phyloP scores from a whole-genome alignment of 2,113 vertebrate genomes.

The Lonchura striata region DNA sequence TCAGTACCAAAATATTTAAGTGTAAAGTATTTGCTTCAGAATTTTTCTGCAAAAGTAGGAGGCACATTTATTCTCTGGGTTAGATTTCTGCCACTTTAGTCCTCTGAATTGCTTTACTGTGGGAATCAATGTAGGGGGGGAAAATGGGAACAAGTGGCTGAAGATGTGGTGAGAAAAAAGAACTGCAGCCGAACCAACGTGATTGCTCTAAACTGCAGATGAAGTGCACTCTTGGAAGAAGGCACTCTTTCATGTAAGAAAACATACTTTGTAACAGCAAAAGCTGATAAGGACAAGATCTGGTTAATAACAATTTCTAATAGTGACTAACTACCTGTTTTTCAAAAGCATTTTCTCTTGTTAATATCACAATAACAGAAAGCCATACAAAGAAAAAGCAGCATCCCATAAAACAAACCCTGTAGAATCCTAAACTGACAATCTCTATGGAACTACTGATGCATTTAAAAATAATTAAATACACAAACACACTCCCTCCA shows the following conservation, averaged over 20 bases:
- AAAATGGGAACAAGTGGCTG: background rate
- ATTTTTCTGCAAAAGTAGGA: background rate
- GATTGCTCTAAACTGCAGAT: background rate
- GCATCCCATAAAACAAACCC: background rate
- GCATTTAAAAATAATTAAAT: background rate
- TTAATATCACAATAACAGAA: background rate
- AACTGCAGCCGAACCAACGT: background rate
- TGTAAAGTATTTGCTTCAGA: background rate
- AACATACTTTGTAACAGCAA: background rate
- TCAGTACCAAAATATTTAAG: background rate
- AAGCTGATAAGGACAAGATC: background rate
- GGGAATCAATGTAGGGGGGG: accelerated
- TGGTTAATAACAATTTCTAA: background rate
- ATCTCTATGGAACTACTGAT: background rate
- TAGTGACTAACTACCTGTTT: background rate
- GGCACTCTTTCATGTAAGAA: background rate
- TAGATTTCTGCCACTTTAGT: background rate
- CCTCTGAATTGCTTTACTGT: background rate
- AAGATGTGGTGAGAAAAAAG: background rate
- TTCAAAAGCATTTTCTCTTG: background rate
- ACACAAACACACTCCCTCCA: background rate
- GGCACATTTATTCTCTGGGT: background rate
- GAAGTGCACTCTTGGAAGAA: background rate
- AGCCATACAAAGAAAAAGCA: background rate
- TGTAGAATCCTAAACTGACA: background rate